Base-by-base conservation (phyloP, 2,888 invertebrate genomes). In the Philonicus albiceps region DNA sequence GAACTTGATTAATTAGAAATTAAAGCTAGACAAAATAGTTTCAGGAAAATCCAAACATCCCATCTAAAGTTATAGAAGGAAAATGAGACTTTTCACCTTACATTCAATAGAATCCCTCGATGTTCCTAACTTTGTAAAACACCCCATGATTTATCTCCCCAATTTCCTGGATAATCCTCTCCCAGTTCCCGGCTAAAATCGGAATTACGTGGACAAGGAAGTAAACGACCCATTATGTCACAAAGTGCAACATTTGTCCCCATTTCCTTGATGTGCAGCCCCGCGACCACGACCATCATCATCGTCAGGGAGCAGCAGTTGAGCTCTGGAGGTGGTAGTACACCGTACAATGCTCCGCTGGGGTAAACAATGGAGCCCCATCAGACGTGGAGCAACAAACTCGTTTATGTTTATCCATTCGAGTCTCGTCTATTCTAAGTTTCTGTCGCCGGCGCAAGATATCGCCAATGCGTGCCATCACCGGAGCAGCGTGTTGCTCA, bases 351-450 rank as follows among this genome's bases (percentile, higher is more conserved):
- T 27, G 27, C 64, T 64, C 22, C 19, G 30, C 49, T 30, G 5
- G 78, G 49, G 78, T 49, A 78, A 78, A 78, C 78, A 78, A 78
- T 78, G 40, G 78, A 49, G 27, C 64, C 27, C 64, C 64, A 27
- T 64, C 64, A 22, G 22, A 22, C 43, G 30, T 37, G 49, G 78
- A 78, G 78, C 49, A 78, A 78, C 78, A 78, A 78, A 78, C 78
- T 78, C 78, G 49, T 49, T 78, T 40, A 76, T 78, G 78, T 78
- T 78, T 78, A 78, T 78, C 27, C 78, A 78, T 78, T 78, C 78
- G 78, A 49, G 43, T 27, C 78, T 49, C 78, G 78, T 78, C 78
- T 78, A 43, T 78, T 78, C 78, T 78, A 31, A 49, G 43, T 49
- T 49, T 22, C 49, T 78, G 78, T 78, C 78, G 78, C 49, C 78